Conservation (phyloP, 2,797 vertebrate species). For the Eleutherodactylus coqui region DNA sequence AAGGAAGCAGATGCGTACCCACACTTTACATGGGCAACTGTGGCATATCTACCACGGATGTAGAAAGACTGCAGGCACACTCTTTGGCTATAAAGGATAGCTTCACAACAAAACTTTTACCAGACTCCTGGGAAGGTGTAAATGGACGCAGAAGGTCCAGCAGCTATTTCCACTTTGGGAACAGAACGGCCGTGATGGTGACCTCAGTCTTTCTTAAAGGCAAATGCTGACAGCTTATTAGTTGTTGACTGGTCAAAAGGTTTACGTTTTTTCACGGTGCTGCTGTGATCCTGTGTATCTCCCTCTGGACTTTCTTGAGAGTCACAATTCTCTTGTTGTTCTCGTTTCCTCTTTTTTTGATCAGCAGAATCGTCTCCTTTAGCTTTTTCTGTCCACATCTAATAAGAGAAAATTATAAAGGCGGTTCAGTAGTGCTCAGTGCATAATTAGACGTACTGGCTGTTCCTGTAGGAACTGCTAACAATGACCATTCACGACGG, state of each 20-base stretch:
- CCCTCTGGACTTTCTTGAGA: constrained; percentile 63
- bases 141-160: background rate
- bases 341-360: constrained; percentile 84
- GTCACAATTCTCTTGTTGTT: constrained; percentile 63
- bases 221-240: constrained; percentile 86
- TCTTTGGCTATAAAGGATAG: background rate
- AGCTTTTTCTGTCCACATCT: constrained; percentile 89
- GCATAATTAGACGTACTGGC: background rate
- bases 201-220: constrained; percentile 81
- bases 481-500: too few species aligned
- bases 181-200: background rate
- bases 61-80: background rate
- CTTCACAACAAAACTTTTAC: too few species aligned
- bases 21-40: background rate
- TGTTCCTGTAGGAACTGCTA: background rate
- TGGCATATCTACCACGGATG: background rate
- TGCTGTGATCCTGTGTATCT: constrained; percentile 70
- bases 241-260: constrained; percentile 73
- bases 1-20: background rate
- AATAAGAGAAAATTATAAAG: constrained; percentile 20
- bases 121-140: background rate
- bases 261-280: constrained; percentile 81
- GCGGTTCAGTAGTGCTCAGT: background rate
- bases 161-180: background rate
- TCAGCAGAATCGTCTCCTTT: constrained; percentile 75